These are phyloP conservation scores for Lutra lutra DNA, from an alignment of 2,797 vertebrate species.

Conservation along the genomic window DNA sequence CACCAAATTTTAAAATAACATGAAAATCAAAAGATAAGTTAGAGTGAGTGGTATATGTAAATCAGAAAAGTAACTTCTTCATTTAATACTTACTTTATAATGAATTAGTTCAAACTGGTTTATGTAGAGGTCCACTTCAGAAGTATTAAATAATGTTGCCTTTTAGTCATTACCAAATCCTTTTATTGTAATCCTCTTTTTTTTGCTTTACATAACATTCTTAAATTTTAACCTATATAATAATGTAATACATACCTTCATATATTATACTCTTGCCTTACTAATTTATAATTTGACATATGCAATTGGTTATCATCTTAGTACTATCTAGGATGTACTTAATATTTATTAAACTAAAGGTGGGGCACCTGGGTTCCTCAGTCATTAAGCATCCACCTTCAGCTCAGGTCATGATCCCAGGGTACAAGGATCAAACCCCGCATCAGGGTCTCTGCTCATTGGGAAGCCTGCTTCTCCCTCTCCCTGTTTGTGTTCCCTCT, in stretches of 20 bases:
- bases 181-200: background rate
- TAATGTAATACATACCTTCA: background rate
- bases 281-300: background rate
- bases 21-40: background rate
- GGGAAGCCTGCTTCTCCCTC: no score
- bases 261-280: background rate
- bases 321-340: background rate
- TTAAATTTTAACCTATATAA: background rate
- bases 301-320: background rate
- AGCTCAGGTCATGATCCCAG: no score
- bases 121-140: background rate
- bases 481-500: no score
- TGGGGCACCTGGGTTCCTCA: no score
- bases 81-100: background rate
- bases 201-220: background rate
- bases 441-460: no score
- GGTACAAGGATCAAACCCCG: no score
- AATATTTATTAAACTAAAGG: background rate
- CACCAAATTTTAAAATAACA: background rate
- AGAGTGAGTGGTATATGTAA: background rate
- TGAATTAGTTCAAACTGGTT: background rate
- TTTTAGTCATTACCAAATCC: background rate
- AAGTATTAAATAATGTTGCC: background rate
- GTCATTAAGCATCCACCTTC: no score
- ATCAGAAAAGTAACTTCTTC: background rate